Evolutionary conservation across 2,888 invertebrate species (phyloP), one percentile per base, ranked within the genome.

Genomic region (Dyspetes luteomarginatus): DNA sequence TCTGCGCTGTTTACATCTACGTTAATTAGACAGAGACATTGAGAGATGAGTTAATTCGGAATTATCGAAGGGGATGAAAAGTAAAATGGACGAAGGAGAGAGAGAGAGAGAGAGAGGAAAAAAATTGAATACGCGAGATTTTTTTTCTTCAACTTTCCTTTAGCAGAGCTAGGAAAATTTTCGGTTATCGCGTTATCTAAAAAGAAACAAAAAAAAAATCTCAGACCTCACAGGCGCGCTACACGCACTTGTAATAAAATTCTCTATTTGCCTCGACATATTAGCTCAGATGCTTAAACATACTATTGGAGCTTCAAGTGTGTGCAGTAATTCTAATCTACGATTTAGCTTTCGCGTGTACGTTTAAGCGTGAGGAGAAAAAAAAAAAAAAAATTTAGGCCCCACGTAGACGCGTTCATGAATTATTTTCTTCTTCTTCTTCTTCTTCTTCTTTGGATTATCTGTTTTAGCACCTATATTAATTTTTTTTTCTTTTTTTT

Each of bases 1-100:
- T 12, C 24, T 19, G 36, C 28, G 30, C 28, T 7, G 19, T 56
- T 76, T 67, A 48, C 26, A 26, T 55, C 69, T 80, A 72, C 43
- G 48, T 50, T 75, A 69, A 50, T 60, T 58, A 69, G 30, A 50
- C 58, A 74, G 74, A 69, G 43, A 75, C 74, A 79, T 60, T 55
- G 75, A 69, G n/a, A n/a, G 79, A 75, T 79, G 52, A 71, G 75
- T 65, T 73, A 68, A 73, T 56, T 22, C 12, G 60, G 3, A 30
- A 67, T 50, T n/a, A 36, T 60, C 26, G 48, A 43, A 65, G 7
- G 58, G 43, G 56, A 60, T 28, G 5, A 17, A 9, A 62, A 41
- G 36, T 52, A 62, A 50, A 72, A 17, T 43, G 1, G 19, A 12
- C 17, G 12, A n/a, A 9, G 28, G 48, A 56, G 41, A 58, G 62